Conservation (phyloP, 2,888 invertebrate species). For the Microplitis manilae region DNA sequence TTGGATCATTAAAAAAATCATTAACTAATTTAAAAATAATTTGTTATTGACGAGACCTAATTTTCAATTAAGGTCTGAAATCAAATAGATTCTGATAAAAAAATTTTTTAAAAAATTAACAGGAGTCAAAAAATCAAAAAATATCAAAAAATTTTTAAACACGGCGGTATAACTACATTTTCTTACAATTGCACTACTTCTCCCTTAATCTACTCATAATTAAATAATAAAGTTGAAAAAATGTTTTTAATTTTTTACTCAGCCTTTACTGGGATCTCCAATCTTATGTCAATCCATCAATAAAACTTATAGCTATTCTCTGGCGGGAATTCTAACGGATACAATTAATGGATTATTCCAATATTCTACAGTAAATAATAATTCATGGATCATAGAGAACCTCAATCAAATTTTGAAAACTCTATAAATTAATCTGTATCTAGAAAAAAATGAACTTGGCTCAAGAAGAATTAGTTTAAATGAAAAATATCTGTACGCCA, state of each 20-base stretch:
- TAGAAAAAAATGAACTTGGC: not conserved
- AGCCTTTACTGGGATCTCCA: not conserved
- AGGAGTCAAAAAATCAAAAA: too few relatives aligned
- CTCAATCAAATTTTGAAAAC: not conserved
- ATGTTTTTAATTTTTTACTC: not conserved
- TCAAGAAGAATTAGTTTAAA: not conserved
- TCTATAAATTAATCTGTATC: not conserved
- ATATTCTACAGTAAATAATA: not conserved
- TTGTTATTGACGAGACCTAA: too few relatives aligned
- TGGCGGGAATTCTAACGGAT: not conserved
- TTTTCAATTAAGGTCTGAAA: too few relatives aligned
- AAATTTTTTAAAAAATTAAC: too few relatives aligned
- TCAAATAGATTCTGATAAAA: too few relatives aligned
- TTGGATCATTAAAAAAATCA: too few relatives aligned
- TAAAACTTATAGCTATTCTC: not conserved
- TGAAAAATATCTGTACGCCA: not conserved
- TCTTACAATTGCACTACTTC: too few relatives aligned
- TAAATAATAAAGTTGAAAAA: too few relatives aligned
- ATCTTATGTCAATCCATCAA: not conserved
- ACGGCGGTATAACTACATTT: too few relatives aligned
- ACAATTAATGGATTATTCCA: not conserved
- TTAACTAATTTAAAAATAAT: too few relatives aligned
- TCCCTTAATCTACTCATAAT: too few relatives aligned
- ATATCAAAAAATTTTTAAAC: too few relatives aligned
- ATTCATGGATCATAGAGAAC: not conserved